These are phyloP conservation scores for Dryomyza anilis DNA, from an alignment of 2,888 invertebrate genomes.

Conservation along the genomic window DNA sequence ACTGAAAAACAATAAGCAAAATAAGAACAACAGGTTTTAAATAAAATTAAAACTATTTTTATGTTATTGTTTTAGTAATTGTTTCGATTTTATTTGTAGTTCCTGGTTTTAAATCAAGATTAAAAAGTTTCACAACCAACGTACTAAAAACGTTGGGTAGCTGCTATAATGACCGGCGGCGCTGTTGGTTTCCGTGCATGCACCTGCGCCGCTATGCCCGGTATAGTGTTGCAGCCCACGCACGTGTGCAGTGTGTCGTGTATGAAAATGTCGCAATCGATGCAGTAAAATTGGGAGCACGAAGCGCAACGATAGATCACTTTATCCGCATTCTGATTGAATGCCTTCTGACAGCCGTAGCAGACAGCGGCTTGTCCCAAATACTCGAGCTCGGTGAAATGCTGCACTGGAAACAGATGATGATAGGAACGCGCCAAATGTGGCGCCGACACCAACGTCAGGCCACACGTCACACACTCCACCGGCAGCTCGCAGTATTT, in stretches of 20 bases:
- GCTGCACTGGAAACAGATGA: constrained; percentile 91
- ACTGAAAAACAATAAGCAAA: no score
- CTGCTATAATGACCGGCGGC: constrained; percentile 26
- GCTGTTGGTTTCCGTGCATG: constrained; percentile 50
- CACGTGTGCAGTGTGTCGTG: constrained; percentile 94
- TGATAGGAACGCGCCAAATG: constrained; percentile 97
- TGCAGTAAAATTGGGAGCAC: constrained; percentile 83
- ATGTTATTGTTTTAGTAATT: no score
- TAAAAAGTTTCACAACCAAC: no score
- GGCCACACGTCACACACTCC: constrained; percentile 93
- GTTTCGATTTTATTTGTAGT: no score
- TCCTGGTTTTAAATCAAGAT: no score
- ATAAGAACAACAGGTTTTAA: no score
- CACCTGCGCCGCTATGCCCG: constrained; percentile 51
- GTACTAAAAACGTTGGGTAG: constrained; percentile 35
- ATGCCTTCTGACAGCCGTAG: constrained; percentile 76
- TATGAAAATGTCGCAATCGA: constrained; percentile 94
- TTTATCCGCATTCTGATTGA: constrained; percentile 69
- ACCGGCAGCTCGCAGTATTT: constrained; percentile 98
- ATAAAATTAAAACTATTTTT: no score
- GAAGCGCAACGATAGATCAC: constrained; percentile 82
- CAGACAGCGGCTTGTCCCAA: constrained; percentile 68
- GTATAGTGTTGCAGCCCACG: constrained; percentile 88
- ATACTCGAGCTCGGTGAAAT: constrained; percentile 76
- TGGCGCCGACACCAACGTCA: constrained; percentile 96